A percentile compares a stretch with the other conserved stretches of the same genome.
phyloP scores from a whole-genome alignment of 2,888 invertebrate species.

The Cistogaster globosa region DNA sequence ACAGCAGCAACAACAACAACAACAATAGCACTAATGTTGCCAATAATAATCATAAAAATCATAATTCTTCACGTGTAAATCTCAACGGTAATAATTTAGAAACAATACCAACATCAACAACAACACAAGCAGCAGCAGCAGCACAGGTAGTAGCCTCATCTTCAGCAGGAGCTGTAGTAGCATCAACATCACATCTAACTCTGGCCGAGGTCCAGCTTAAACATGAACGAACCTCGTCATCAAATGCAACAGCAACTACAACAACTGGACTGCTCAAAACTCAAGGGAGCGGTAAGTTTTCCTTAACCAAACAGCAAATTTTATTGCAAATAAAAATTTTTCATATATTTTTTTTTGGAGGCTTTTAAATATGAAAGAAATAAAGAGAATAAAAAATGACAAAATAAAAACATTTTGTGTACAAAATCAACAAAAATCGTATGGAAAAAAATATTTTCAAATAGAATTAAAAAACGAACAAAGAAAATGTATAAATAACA shows the following conservation, averaged over 20 bases:
- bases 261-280: slow-evolving; percentile 77
- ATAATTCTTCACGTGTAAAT: slow-evolving; percentile 70
- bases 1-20: slow-evolving; percentile 40
- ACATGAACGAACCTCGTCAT: slow-evolving; percentile 74
- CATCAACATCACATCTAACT: slow-evolving; percentile 72
- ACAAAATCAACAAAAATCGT: slow-evolving; percentile 1
- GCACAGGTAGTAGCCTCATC: slow-evolving; percentile 70
- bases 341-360: slow-evolving; percentile 12
- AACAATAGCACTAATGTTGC: slow-evolving; percentile 64
- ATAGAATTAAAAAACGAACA: slow-evolving; percentile 31
- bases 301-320: slow-evolving; percentile 33
- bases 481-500: slow-evolving; percentile 63
- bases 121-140: slow-evolving; percentile 71
- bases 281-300: slow-evolving; percentile 83
- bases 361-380: slow-evolving; percentile 29
- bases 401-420: not conserved
- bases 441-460: slow-evolving; percentile 34
- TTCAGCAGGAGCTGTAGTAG: slow-evolving; percentile 32
- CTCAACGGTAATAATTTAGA: slow-evolving; percentile 65
- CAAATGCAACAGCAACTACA: slow-evolving; percentile 74
- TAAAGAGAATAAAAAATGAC: not conserved
- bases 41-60: slow-evolving; percentile 70
- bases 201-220: slow-evolving; percentile 79
- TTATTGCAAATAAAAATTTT: slow-evolving; percentile 46
- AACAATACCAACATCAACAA: slow-evolving; percentile 69